phyloP scores from a whole-genome alignment of 2,113 vertebrate species.

The Aphyosemion australe region DNA sequence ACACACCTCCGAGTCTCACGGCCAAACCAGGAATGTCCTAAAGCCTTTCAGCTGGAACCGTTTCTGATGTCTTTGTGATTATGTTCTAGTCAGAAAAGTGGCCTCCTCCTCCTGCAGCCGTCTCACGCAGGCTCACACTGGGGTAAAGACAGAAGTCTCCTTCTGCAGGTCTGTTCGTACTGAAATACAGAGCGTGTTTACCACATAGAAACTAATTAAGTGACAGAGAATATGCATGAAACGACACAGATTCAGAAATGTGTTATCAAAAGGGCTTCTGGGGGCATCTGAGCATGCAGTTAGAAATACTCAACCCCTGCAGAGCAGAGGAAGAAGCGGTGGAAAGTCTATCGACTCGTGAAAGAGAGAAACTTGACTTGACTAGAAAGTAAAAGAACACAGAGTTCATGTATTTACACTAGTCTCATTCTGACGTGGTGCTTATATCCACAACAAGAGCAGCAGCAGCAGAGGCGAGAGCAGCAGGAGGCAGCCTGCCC shows the following conservation, averaged over 20 bases:
- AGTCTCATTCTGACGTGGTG: constrained; percentile 27
- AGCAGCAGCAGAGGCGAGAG: constrained; percentile 61
- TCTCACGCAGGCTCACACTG: constrained; percentile 13
- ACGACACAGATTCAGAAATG: constrained; percentile 49
- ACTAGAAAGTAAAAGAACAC: constrained; percentile 44
- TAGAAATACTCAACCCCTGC: constrained; percentile 50
- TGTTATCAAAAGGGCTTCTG: constrained; percentile 57
- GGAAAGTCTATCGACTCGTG: constrained; percentile 46
- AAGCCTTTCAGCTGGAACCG: not conserved
- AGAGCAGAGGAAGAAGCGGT: constrained; percentile 37
- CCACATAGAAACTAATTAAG: constrained; percentile 46
- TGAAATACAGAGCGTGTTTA: constrained; percentile 21
- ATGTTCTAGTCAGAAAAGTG: constrained; percentile 1
- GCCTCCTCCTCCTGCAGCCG: constrained; percentile 7
- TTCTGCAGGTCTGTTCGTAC: constrained; percentile 28
- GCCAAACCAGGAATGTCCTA: not conserved
- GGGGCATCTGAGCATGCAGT: constrained; percentile 67
- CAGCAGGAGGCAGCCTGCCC: constrained; percentile 36
- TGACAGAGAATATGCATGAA: constrained; percentile 61
- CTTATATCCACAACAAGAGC: constrained; percentile 69
- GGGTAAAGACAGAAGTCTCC: constrained; percentile 24
- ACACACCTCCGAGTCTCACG: not conserved
- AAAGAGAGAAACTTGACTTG: no score
- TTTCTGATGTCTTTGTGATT: not conserved
- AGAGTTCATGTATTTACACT: constrained; percentile 60